Conservation (phyloP, 2,888 invertebrate genomes). For the Parapristionchus giblindavisi region DNA sequence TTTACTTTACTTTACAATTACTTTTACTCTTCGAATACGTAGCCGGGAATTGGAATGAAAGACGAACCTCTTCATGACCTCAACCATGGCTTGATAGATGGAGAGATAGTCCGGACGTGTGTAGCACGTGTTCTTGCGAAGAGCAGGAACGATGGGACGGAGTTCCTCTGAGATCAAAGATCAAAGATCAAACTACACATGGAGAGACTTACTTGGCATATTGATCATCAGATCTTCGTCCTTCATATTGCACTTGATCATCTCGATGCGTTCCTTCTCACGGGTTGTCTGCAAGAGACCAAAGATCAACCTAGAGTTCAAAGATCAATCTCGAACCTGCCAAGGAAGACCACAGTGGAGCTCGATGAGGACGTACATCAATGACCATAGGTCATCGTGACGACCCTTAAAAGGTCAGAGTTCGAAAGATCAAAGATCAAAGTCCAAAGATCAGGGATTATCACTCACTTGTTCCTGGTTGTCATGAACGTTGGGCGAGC, state of each 20-base stretch:
- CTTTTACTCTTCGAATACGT: background rate
- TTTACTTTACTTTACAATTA: background rate
- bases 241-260: conserved; percentile 49
- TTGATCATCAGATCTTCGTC: conserved; percentile 49
- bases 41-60: too few species aligned
- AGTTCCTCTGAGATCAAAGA: conserved; percentile 20
- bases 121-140: conserved; percentile 28
- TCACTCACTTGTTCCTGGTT: conserved; percentile 53
- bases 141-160: conserved; percentile 1
- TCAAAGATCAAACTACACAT: too few species aligned
- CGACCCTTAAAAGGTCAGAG: conserved; percentile 19
- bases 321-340: conserved; percentile 43
- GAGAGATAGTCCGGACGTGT: conserved; percentile 13
- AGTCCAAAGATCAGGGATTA: background rate
- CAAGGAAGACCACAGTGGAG: conserved; percentile 76
- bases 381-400: conserved; percentile 44
- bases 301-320: background rate
- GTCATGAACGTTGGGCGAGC: conserved; percentile 59
- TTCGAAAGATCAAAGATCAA: conserved; percentile 20
- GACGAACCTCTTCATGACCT: background rate
- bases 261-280: conserved; percentile 48
- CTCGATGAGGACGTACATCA: conserved; percentile 55
- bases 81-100: conserved; percentile 8
- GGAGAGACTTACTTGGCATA: conserved; percentile 50
- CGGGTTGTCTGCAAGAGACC: conserved; percentile 31